Conservation (phyloP, 1,140 invertebrate genomes). For the Aphelenchoides fujianensis region DNA sequence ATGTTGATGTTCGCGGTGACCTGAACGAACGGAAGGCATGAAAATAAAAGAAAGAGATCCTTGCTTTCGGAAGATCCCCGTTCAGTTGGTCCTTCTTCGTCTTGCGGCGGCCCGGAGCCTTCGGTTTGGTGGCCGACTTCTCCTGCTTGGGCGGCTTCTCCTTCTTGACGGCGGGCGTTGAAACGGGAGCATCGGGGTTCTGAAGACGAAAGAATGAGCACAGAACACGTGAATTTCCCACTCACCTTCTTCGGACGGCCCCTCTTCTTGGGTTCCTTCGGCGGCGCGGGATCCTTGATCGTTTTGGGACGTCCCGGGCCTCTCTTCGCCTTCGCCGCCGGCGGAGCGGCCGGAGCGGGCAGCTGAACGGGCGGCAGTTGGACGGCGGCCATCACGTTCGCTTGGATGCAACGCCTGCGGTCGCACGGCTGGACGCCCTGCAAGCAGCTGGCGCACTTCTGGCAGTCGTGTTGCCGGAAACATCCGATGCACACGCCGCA, state of each 20-base stretch:
- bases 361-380: background rate
- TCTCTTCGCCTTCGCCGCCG: background rate
- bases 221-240: background rate
- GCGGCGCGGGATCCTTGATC: background rate
- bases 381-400: background rate
- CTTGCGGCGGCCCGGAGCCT: background rate
- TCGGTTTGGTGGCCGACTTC: background rate
- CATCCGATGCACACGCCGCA: background rate
- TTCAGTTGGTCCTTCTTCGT: background rate
- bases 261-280: background rate
- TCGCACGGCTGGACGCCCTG: background rate
- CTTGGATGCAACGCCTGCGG: background rate
- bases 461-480: background rate
- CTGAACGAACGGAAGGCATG: background rate
- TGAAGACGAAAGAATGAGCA: background rate
- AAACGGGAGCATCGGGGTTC: background rate
- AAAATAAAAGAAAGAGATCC: background rate
- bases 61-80: background rate
- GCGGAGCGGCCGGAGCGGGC: background rate
- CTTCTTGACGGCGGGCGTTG: background rate
- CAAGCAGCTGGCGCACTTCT: slow-evolving; percentile 1
- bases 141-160: background rate
- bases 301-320: background rate
- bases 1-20: background rate
- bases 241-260: background rate